Percentiles rank a stretch among this genome's conserved stretches.
These are phyloP conservation scores for Apamea anceps DNA, from an alignment of 2,888 invertebrate species.

Conservation along the genomic window DNA sequence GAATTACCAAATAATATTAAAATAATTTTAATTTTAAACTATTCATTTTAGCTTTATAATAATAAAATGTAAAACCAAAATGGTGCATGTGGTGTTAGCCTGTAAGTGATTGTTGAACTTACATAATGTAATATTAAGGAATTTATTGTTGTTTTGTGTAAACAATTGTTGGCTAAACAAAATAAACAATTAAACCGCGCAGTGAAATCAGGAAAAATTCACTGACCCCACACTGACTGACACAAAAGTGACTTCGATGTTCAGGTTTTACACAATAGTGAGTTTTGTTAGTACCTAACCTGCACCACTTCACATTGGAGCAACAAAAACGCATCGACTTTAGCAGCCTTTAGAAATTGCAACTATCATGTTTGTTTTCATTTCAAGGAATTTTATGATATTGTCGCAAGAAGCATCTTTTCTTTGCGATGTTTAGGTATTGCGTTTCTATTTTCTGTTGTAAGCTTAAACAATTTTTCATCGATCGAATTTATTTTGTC, in stretches of 20 bases:
- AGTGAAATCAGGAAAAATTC: background rate
- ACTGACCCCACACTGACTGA: background rate
- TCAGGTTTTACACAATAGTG: slow-evolving; percentile 8
- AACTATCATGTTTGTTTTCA: background rate
- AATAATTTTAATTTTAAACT: background rate
- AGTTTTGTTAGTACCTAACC: background rate
- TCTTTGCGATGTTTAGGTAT: background rate
- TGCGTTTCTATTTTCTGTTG: background rate
- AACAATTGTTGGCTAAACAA: background rate
- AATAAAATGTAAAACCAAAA: background rate
- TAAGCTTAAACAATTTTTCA: background rate
- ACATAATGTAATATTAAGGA: background rate
- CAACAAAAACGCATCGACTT: background rate
- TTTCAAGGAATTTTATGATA: background rate
- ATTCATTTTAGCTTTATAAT: background rate
- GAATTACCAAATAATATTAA: background rate
- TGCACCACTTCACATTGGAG: background rate
- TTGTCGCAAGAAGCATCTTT: background rate
- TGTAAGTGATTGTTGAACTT: background rate
- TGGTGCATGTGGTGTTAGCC: background rate
- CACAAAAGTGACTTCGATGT: background rate
- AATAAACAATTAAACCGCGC: background rate
- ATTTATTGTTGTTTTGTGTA: background rate
- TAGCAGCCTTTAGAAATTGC: slow-evolving; percentile 1
- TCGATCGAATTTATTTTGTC: background rate